Conservation (phyloP, 92 coral and sea anemone species). For the Zoanthus solanderi region DNA sequence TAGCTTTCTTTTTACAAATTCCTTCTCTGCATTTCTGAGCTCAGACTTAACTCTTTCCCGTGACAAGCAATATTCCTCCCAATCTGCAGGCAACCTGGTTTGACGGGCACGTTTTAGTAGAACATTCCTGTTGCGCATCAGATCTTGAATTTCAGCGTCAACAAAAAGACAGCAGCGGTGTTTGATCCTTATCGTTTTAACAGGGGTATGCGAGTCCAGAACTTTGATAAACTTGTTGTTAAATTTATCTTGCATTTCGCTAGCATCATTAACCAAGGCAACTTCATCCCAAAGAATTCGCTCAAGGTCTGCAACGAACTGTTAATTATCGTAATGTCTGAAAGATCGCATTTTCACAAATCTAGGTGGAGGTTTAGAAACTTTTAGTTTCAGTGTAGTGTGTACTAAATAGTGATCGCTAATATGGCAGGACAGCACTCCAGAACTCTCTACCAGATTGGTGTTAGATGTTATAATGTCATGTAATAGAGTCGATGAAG, state of each 20-base stretch:
- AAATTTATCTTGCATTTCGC: constrained; percentile 60
- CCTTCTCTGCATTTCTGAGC: no score
- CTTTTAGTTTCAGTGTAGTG: constrained; percentile 58
- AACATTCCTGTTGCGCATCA: constrained; percentile 1
- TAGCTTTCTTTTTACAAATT: no score
- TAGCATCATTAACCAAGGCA: constrained; percentile 45
- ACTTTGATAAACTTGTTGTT: constrained; percentile 52
- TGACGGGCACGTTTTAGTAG: neutral
- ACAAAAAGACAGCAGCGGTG: constrained; percentile 51
- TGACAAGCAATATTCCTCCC: neutral
- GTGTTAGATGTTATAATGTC: neutral
- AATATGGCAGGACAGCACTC: constrained; percentile 39
- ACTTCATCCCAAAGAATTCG: constrained; percentile 55
- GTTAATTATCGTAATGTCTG: constrained; percentile 51
- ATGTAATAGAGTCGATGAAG: constrained; percentile 8
- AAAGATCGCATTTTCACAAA: constrained; percentile 52
- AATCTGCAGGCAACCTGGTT: neutral
- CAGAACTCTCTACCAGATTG: constrained; percentile 42
- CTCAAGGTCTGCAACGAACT: constrained; percentile 12
- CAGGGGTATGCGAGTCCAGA: constrained; percentile 20
- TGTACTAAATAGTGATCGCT: constrained; percentile 27
- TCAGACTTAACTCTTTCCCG: neutral
- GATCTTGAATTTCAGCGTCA: constrained; percentile 36
- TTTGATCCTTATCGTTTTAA: neutral
- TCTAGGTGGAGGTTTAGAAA: neutral